Base-by-base conservation (phyloP, 1,140 invertebrate genomes). In the Achatina immaculata region DNA sequence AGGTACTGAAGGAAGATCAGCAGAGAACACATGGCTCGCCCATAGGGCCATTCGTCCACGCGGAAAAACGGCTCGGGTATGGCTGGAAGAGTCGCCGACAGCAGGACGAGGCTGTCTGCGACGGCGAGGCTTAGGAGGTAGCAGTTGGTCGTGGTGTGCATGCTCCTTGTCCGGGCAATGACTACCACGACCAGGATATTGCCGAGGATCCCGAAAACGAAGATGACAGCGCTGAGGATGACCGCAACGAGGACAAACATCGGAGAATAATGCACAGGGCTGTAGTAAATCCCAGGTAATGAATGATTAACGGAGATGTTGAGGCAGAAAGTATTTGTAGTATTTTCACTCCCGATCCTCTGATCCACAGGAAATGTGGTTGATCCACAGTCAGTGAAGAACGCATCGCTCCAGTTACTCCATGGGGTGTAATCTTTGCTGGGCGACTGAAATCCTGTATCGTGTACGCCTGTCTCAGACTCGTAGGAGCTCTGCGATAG, bases 91-190 rank as follows among this genome's bases (percentile, higher is more conserved):
- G 65, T 94, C 78, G 83, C 95, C 87, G 75, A 94, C 6, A 93
- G 80, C 0, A 99, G 93, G 1, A 99, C 93, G 16, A 99, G 90
- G 48, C 99, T 93, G 90, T 99, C 98, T 0, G 97, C 98, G 68
- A 99, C 93, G 4, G 98, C 96, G 85, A 99, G 92, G 88, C 95
- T 96, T 89, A 97, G 97, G 43, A 98, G 93, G 90, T 98, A 98
- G 88, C 96, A 98, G 89, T 98, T 98, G 48, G 94, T 94, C 7
- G 93, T 92, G 1, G 93, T 93, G 84, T 93, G 92, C 93, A 94
- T 93, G 62, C 83, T 87, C 92, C 84, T 81, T 4, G 87, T 91
- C n/a, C 87, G 80, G 19, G 85, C 78, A 48, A 91, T 88, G 36
- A 91, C 89, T 58, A 91, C 92, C 87, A 87, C 92, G 90, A 91